Conservation (phyloP, 1,140 invertebrate genomes). For the Apocrypta bakeri region DNA sequence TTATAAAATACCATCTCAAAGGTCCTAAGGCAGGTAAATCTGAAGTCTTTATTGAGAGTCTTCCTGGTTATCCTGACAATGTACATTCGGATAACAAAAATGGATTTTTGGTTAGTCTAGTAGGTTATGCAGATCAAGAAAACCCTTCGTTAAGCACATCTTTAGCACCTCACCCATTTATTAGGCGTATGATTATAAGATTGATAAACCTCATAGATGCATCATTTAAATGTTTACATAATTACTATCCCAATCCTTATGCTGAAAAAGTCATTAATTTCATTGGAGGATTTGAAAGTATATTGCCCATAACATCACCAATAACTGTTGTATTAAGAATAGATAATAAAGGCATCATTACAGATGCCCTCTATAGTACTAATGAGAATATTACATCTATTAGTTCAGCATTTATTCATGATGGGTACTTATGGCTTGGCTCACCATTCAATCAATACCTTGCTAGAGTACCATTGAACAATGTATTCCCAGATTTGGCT, state of each 20-base stretch:
- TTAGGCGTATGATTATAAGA: slow-evolving; percentile 78
- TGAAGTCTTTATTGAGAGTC: slow-evolving; percentile 84
- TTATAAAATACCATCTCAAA: slow-evolving; percentile 83
- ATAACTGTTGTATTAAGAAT: slow-evolving; percentile 76
- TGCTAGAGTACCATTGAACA: slow-evolving; percentile 76
- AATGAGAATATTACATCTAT: slow-evolving; percentile 73
- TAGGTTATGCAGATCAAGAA: slow-evolving; percentile 73
- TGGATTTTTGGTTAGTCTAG: slow-evolving; percentile 80
- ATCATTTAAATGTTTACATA: slow-evolving; percentile 76
- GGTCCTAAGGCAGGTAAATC: slow-evolving; percentile 82
- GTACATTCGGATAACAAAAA: slow-evolving; percentile 80
- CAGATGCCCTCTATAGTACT: slow-evolving; percentile 77
- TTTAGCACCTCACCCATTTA: slow-evolving; percentile 75
- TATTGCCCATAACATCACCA: slow-evolving; percentile 66
- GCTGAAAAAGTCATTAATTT: slow-evolving; percentile 74
- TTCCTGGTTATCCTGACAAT: slow-evolving; percentile 90
- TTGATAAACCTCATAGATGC: slow-evolving; percentile 75
- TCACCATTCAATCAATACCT: slow-evolving; percentile 82
- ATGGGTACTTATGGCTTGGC: slow-evolving; percentile 79
- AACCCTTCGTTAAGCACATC: slow-evolving; percentile 73
- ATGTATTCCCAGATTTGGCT: slow-evolving; percentile 71
- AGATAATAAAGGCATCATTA: slow-evolving; percentile 80
- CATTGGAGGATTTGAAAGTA: slow-evolving; percentile 72
- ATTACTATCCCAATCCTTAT: slow-evolving; percentile 77
- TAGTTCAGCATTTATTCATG: slow-evolving; percentile 78